Evolutionary conservation across 2,113 vertebrate genomes (phyloP).

Genomic region (Hippocampus zosterae): DNA sequence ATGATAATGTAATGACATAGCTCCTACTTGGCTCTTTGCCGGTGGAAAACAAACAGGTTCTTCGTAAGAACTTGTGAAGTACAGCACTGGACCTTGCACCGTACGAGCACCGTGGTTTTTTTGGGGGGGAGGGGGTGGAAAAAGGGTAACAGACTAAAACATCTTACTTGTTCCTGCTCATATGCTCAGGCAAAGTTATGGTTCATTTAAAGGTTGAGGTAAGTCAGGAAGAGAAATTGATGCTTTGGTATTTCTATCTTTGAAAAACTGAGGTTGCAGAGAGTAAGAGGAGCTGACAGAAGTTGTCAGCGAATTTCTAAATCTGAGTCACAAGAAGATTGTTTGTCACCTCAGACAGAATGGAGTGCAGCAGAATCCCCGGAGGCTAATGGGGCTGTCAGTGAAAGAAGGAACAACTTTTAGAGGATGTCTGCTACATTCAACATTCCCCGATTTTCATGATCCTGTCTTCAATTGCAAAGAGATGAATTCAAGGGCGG

Average conservation of each 20-base stretch:
- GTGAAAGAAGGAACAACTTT: not conserved
- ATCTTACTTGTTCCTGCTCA: not conserved
- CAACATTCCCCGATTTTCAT: not conserved
- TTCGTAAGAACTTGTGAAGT: no score
- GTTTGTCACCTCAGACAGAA: constrained; percentile 1
- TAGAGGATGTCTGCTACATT: not conserved
- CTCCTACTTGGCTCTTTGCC: no score
- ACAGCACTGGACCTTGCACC: no score
- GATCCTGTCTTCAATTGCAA: not conserved
- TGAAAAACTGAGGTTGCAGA: not conserved
- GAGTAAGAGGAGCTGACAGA: not conserved
- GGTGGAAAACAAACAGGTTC: no score
- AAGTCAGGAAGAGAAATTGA: not conserved
- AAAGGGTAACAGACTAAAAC: not conserved
- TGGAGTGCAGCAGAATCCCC: not conserved
- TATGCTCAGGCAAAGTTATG: not conserved
- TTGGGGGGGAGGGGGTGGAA: not conserved
- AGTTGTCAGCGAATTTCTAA: not conserved
- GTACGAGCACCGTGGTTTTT: no score
- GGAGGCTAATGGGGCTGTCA: not conserved
- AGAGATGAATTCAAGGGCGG: not conserved
- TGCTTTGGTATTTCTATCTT: not conserved
- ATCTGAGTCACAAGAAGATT: not conserved
- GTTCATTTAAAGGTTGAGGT: not conserved
- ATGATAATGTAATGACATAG: no score